These are phyloP conservation scores for Deilephila elpenor DNA, from an alignment of 2,888 invertebrate genomes.

Conservation along the genomic window DNA sequence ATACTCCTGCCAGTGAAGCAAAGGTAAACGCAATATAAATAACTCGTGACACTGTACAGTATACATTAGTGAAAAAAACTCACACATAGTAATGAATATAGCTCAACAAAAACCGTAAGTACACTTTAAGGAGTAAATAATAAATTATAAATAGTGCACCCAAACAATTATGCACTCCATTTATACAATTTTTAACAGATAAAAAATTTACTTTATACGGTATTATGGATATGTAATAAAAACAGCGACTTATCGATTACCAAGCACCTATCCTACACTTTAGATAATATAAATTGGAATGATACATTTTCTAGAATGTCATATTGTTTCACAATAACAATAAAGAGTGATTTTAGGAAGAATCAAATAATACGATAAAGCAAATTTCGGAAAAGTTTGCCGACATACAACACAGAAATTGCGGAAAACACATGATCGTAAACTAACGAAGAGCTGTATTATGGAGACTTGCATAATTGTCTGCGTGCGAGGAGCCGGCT, in stretches of 20 bases:
- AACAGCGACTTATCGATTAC: conserved; percentile 67
- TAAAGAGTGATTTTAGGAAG: conserved; percentile 54
- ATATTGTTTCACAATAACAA: conserved; percentile 61
- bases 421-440: no score
- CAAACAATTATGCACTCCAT: conserved; percentile 75
- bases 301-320: conserved; percentile 83
- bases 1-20: conserved; percentile 55
- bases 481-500: conserved; percentile 64
- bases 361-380: conserved; percentile 47
- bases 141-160: conserved; percentile 64
- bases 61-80: conserved; percentile 62
- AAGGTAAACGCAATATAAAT: conserved; percentile 56
- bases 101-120: conserved; percentile 58
- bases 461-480: conserved; percentile 69
- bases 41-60: conserved; percentile 50
- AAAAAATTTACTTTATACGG: conserved; percentile 37
- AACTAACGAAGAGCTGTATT: background rate
- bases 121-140: conserved; percentile 60
- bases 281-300: conserved; percentile 82
- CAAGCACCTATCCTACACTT: conserved; percentile 80
- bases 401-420: conserved; percentile 1
- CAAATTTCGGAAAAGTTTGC: conserved; percentile 38
- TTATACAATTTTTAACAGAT: conserved; percentile 39
- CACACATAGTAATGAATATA: conserved; percentile 61
- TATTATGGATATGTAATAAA: conserved; percentile 41